Base-by-base conservation (phyloP, 64 coral and sea anemone species). In the Montipora foliosa region DNA sequence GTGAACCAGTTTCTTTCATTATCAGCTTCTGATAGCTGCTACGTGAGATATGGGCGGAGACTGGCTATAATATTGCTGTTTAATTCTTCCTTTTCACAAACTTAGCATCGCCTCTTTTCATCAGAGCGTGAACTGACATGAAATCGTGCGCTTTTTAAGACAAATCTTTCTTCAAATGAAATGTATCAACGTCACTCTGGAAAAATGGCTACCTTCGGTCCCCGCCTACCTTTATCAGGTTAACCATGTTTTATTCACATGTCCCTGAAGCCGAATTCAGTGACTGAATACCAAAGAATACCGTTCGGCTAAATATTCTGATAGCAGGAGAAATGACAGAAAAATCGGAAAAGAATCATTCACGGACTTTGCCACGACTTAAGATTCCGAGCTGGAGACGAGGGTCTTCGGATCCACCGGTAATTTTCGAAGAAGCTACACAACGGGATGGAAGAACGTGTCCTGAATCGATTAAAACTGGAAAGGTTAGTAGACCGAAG, bases 71-170 rank as follows among this genome's bases (percentile, higher is more conserved):
- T 86, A 86, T 86, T 64, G 17, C 10, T 17, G 16, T 86, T 19
- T 86, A 25, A 25, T 25, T 25, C 25, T 50, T 86, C 82, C 82
- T 86, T 86, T 49, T 13, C 44, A 71, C 48, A 86, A 86, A 49
- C 25, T 25, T 25, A 25, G 25, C 25, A 86, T 86, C 66, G 10
- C 82, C n/a, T 86, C 64, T 86, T 71, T 17, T 72, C 6, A 6
- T 19, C 68, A 49, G 60, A 48, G 44, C 45, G 45, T 69, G 44
- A 44, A 14, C 59, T 8, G 9, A 9, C 7, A 13, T 14, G 46
- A 20, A 12, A 0, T 25, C 25, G 25, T 1, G 22, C 44, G 1
- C 11, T 9, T 12, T 64, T 12, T 0, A 14, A 15, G 25, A 25
- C 25, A 25, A 25, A 25, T 25, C 25, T 25, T 25, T 25, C 25